Evolutionary conservation across 2,113 vertebrate species (phyloP), one percentile per base, ranked within the genome.

Genomic region (Heteronetta atricapilla): DNA sequence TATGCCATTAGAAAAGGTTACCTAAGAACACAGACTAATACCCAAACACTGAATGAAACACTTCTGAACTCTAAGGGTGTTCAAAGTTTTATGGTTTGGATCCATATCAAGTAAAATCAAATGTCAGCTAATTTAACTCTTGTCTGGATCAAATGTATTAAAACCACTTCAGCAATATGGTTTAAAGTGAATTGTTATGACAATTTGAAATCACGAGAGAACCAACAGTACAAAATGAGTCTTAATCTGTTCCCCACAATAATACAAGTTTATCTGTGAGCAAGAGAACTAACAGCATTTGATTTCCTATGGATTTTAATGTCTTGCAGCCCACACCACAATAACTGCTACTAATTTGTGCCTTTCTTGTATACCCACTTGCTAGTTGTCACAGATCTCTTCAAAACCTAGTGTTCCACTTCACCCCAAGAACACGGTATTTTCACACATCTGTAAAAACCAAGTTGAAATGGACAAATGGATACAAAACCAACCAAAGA

Each of bases 61-160:
- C 62, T 90, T 81, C 79, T 97, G 83, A 94, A 91, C 68, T 70
- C 75, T 83, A 86, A 52, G 85, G 64, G 88, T 93, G 79, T 91
- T 94, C 88, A 94, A 53, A 94, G 68, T 93, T 93, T 81, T 82
- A 97, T 95, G 88, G 91, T 90, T 97, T 97, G 94, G 94, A 95
- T 56, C 25, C 38, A 31, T 93, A 94, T 70, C 89, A 94, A 97
- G 36, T 74, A 91, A 96, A 95, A 95, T 90, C 79, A 91, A 94
- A 93, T 66, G 69, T 68, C 94, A 95, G 90, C 38, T 96, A 95
- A 91, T 88, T 96, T 91, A 95, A 96, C 85, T 96, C 91, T 86
- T 95, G 86, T 88, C 91, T 94, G 73, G 60, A 95, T 88, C 82
- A 91, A 90, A 93, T 81, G 48, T 76, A 78, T 94, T 95, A 80